Base-by-base conservation (phyloP, 30 jellyfish, hydroid and myxozoan species). In the Turritopsis dohrnii region DNA sequence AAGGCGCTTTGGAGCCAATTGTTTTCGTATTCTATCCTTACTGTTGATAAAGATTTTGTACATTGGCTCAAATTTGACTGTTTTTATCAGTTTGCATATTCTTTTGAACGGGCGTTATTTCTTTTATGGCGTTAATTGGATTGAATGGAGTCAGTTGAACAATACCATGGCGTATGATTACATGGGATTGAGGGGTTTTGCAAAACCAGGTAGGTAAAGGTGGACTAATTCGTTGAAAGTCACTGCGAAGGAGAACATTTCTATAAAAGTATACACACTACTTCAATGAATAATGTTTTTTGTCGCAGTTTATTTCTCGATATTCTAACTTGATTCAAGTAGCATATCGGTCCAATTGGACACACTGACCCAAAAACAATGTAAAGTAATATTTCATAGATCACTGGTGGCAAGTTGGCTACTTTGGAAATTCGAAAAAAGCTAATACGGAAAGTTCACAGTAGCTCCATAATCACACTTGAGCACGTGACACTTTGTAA, bases 61-160 rank as follows among this genome's bases (percentile, higher is more conserved):
- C 53, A 21, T 80, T 17, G 23, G 41, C 7, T 84, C 53, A 7
- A 80, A 80, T 29, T 81, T 80, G 8, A n/a, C 53, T 16, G 79
- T 22, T 17, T 65, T 80, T 18, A 7, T 26, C 16, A n/a, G 29
- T 5, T n/a, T 76, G 52, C 53, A 80, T 52, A 22, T 25, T 53
- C 65, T 80, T 18, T 80, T 80, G 29, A 24, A 80, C 29, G 87
- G 81, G 0, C 53, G 53, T 3, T 80, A 31, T 80, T 20, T 23
- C 18, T 31, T 4, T 21, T 80, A 31, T 1, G 87, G 79, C n/a
- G 0, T 21, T 0, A 53, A 26, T 18, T 80, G 84, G 87, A 53
- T 80, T 18, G 60, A 22, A 22, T 80, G 87, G 84, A 0, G 21
- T 21, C 52, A 16, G 9, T 76, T 52, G 0, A 27, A 26, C n/a